Evolutionary conservation across 1,140 invertebrate genomes (phyloP).

Genomic region (Bursaphelenchus mucronatus): DNA sequence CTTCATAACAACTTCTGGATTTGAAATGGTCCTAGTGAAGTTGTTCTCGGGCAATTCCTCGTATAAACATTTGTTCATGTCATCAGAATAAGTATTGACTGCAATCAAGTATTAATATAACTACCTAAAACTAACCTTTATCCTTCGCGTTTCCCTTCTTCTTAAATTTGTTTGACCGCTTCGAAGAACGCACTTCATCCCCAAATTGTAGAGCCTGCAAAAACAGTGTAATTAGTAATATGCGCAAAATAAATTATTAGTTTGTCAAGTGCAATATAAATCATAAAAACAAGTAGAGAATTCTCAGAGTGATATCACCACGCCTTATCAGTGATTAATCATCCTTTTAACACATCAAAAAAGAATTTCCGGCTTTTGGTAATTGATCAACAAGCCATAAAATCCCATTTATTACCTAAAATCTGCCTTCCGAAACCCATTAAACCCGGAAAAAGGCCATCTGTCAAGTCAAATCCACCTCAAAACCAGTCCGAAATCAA

Average conservation of each 20-base stretch:
- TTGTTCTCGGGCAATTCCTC: slow-evolving; percentile 86
- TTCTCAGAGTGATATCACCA: too few relatives aligned
- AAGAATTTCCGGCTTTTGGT: too few relatives aligned
- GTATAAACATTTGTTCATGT: slow-evolving; percentile 69
- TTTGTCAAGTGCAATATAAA: not conserved
- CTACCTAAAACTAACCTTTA: slow-evolving; percentile 52
- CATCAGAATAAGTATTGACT: slow-evolving; percentile 61
- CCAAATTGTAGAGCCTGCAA: slow-evolving; percentile 67
- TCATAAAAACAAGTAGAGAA: not conserved
- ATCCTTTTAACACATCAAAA: too few relatives aligned
- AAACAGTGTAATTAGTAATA: slow-evolving; percentile 25
- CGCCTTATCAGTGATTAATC: too few relatives aligned
- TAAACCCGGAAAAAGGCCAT: too few relatives aligned
- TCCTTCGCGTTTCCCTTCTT: slow-evolving; percentile 95
- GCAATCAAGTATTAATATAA: slow-evolving; percentile 16
- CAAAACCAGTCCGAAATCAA: too few relatives aligned
- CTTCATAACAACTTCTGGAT: slow-evolving; percentile 97
- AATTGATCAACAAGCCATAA: too few relatives aligned
- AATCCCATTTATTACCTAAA: too few relatives aligned
- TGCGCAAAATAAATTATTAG: not conserved
- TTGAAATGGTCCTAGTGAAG: slow-evolving; percentile 96
- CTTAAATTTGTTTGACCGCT: slow-evolving; percentile 69
- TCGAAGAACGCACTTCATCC: slow-evolving; percentile 74
- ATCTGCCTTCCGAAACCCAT: too few relatives aligned
- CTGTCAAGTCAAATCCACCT: too few relatives aligned